Base-by-base conservation (phyloP, 1,140 invertebrate species). In the Zaprionus taronus region DNA sequence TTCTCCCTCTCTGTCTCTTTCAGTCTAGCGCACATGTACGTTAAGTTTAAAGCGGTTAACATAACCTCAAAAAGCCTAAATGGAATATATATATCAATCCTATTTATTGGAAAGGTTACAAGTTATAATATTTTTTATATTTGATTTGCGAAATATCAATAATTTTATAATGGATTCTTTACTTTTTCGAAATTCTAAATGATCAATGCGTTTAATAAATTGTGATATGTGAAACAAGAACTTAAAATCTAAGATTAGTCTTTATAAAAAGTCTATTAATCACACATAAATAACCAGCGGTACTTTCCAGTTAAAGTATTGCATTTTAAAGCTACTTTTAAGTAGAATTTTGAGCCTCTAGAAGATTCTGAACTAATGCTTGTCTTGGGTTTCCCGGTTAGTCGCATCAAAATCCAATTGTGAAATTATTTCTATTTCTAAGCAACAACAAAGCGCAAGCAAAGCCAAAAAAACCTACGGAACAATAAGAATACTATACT, bases 381-480 rank as follows among this genome's bases (percentile, higher is more conserved):
- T 7, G 2, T 47, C n/a, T 47, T 17, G 41, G n/a, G n/a, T 47
- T 44, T 47, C 41, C 15, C 15, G 41, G n/a, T 47, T 9, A 9
- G 38, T 41, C 5, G 15, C 15, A 6, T 17, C 68, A 80, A 80
- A 80, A 85, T 67, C 77, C 64, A 70, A 80, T 83, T 89, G 84
- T 87, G 83, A 87, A 87, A 87, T 87, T 84, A 87, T 87, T 87
- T 87, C 80, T 87, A 87, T 87, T 87, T 87, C 83, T 44, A 9
- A 44, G 41, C 38, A 41, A n/a, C 15, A 80, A 86, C 69, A 86
- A 82, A 73, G 14, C 63, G 14, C 28, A 73, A 55, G 26, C 49
- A 49, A 26, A 49, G 56, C 36, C 56, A 47, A 47, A 47, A 44
- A 47, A 47, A 2, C 41, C 41, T 47, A 47, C 41, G 7, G 11